phyloP scores from a whole-genome alignment of 2,888 invertebrate genomes.

The Vesta saturnalis region DNA sequence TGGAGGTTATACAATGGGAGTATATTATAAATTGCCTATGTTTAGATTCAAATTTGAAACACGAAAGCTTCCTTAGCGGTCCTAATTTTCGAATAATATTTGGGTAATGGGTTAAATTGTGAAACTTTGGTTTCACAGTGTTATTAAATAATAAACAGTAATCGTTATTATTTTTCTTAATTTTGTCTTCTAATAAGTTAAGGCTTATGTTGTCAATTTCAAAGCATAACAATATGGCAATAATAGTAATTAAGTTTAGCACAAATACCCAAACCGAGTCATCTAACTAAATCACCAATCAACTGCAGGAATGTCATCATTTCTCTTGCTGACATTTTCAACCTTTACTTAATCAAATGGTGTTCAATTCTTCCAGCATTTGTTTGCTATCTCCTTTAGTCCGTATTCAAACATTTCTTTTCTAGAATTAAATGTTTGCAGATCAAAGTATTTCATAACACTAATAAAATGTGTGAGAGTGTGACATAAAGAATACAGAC shows the following conservation, averaged over 20 bases:
- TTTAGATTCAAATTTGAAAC: not conserved
- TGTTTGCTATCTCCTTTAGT: constrained; percentile 31
- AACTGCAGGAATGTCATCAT: constrained; percentile 45
- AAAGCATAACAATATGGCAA: constrained; percentile 36
- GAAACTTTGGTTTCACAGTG: not conserved
- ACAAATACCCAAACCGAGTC: constrained; percentile 45
- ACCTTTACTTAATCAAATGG: constrained; percentile 14
- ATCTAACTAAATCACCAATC: constrained; percentile 42
- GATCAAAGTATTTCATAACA: constrained; percentile 34
- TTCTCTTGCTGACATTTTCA: constrained; percentile 43
- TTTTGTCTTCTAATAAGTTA: constrained; percentile 27
- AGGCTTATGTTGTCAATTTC: constrained; percentile 24
- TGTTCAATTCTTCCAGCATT: constrained; percentile 17
- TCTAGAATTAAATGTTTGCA: constrained; percentile 25
- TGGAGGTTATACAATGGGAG: not conserved
- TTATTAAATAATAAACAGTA: constrained; percentile 18
- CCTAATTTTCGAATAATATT: not conserved
- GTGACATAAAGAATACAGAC: constrained; percentile 25
- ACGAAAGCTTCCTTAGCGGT: not conserved
- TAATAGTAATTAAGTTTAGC: constrained; percentile 42
- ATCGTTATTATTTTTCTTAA: constrained; percentile 33
- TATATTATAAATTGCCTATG: not conserved
- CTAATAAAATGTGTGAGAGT: constrained; percentile 24
- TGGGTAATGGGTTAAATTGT: not conserved
- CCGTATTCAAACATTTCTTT: constrained; percentile 34